Base-by-base conservation (phyloP, 1,140 invertebrate species). In the Fragariocoptes setiger region DNA sequence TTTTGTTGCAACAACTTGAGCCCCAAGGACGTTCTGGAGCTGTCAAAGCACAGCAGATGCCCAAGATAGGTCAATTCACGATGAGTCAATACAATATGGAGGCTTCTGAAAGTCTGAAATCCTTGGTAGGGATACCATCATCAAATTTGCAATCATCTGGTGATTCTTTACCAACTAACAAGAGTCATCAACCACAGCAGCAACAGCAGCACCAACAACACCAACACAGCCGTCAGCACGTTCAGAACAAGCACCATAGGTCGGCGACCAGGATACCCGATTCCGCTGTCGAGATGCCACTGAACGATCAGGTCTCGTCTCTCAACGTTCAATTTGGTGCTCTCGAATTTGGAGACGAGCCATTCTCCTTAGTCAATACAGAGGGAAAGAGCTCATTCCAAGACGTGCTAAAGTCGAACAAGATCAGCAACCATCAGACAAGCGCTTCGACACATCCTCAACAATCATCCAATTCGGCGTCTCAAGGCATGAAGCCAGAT, bases 281-380 rank as follows among this genome's bases (percentile, higher is more conserved):
- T 15, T 76, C 70, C 44, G 83, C 82, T 37, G 83, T 92, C 20
- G 82, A 90, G 57, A 92, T 92, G 83, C 83, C 68, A 36, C 78
- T 76, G 39, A 79, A 83, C 56, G 62, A 69, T 42, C 69, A 70
- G 19, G 73, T 77, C 45, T 67, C 68, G 45, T 72, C 74, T 49
- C 63, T 92, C 38, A 80, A 86, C 62, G 77, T 88, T 38, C 80
- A 88, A 58, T 88, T 92, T 60, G 82, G 82, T 41, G 78, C 70
- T 15, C 60, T 88, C 46, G 80, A 88, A 51, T 77, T 83, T 53
- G 73, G 75, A 38, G 62, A 64, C 44, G 70, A 71, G 48, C 57
- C 63, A 16, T 50, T 41, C 21, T n/a, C 43, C 4, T 17, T 44
- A 3, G 21, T 31, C 25, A 31, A n/a, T n/a, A n/a, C n/a, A n/a